These are phyloP conservation scores for Castor canadensis DNA, from an alignment of 2,113 vertebrate genomes.

Conservation along the genomic window DNA sequence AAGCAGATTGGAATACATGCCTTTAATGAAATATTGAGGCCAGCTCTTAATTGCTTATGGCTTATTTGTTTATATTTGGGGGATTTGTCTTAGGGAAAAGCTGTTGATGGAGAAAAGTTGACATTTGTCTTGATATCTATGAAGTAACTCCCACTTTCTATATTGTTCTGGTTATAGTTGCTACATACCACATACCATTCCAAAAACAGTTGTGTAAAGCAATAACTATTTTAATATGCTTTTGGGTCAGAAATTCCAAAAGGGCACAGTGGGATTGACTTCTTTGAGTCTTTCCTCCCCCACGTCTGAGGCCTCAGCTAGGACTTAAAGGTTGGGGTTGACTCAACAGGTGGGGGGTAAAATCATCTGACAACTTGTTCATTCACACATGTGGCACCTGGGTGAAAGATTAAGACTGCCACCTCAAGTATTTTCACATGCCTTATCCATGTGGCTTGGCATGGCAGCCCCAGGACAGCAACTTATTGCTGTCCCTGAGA, in stretches of 20 bases:
- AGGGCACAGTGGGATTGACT: neutral
- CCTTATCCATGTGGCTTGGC: neutral
- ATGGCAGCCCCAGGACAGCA: neutral
- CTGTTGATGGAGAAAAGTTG: neutral
- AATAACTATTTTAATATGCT: neutral
- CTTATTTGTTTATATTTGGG: slow-evolving; percentile 6
- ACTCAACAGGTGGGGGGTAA: neutral
- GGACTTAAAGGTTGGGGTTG: neutral
- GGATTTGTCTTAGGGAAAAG: slow-evolving; percentile 13
- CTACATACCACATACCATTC: neutral
- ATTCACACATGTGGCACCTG: neutral
- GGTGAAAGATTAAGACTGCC: neutral
- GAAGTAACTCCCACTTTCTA: neutral
- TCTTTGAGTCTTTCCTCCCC: neutral
- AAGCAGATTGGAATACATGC: slow-evolving; percentile 11
- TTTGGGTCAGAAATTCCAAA: neutral
- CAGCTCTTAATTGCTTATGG: neutral
- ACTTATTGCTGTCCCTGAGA: neutral
- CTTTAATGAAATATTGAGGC: neutral
- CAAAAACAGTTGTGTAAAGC: neutral
- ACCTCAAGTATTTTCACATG: neutral
- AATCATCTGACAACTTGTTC: neutral
- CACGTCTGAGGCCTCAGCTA: neutral
- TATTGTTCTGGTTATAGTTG: neutral
- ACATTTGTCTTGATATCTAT: neutral